Evolutionary conservation across 2,888 invertebrate genomes (phyloP), one percentile per base, ranked within the genome.

Genomic region (Icerya purchasi): DNA sequence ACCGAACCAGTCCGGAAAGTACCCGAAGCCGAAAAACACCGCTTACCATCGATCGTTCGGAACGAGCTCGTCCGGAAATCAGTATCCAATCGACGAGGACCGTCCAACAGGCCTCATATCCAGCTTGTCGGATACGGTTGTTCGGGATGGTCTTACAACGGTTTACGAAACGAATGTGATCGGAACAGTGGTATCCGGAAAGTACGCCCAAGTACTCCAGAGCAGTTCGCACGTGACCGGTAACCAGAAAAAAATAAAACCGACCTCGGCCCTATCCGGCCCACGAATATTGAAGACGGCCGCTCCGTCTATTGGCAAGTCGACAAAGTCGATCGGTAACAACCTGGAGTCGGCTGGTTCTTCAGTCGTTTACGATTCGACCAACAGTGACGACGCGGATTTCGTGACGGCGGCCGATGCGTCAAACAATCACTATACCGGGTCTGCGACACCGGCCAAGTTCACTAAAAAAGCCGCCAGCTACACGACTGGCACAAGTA

Each of bases 131-230:
- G 90, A 88, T 22, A 88, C 86, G 3, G 79, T 86, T 60, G 82
- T 88, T 2, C 83, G 83, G 69, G 86, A 86, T 67, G 88, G 88
- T 1, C 73, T 82, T 1, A 88, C 88, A 3, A 88, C 88, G 0
- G 80, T 89, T 3, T 86, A 86, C 68, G 88, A 89, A 72, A 88
- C 89, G 1, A 86, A 84, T 69, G 87, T 90, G n/a, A 84, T 89
- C 86, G 66, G 90, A 23, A 88, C 90, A 2, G 86, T 83, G 69
- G 86, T 89, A 67, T 83, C 84, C 56, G 87, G 86, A 50, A 89
- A 89, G 73, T 89, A 90, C 70, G 88, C 89, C 2, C 89, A 90
- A 64, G 65, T 86, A 10, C 73, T 89, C 25, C 86, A 87, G 68
- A 87, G 86, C 67, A 84, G 85, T 51, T 86, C 88, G 0, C 82